Evolutionary conservation across 2,797 vertebrate species (phyloP).

Genomic region (Oryzias sinensis): DNA sequence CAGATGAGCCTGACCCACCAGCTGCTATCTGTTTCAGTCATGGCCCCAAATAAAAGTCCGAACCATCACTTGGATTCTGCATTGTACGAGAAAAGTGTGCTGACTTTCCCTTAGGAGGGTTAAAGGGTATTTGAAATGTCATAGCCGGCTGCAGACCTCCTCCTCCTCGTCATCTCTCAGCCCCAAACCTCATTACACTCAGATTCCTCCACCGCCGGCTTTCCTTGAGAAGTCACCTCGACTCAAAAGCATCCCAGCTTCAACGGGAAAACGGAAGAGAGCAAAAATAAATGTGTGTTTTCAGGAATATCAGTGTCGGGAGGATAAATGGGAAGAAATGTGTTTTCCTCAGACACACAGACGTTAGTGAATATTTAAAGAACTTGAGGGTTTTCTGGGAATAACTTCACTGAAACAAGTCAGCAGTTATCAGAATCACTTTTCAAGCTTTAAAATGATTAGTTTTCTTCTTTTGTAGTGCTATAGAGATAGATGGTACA

Average conservation of each 20-base stretch:
- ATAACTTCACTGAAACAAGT: too few species aligned
- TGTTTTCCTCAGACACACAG: too few species aligned
- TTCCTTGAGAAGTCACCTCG: neutral
- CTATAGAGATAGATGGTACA: too few species aligned
- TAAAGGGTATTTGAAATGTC: constrained; percentile 35
- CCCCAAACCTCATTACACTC: constrained; percentile 37
- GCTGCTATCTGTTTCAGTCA: constrained; percentile 47
- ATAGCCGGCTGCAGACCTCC: constrained; percentile 11
- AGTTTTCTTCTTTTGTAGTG: too few species aligned
- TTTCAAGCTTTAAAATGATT: too few species aligned
- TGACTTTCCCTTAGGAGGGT: constrained; percentile 9
- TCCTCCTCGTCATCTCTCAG: constrained; percentile 10
- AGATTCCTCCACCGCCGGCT: constrained; percentile 14
- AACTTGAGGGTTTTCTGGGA: too few species aligned
- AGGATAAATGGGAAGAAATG: too few species aligned
- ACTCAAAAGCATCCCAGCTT: neutral
- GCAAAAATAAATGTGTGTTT: too few species aligned
- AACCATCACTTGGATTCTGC: constrained; percentile 47
- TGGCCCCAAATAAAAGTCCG: constrained; percentile 58
- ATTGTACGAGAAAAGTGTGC: constrained; percentile 27
- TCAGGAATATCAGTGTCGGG: too few species aligned
- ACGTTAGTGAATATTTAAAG: too few species aligned
- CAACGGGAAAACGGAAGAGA: too few species aligned
- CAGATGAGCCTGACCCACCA: constrained; percentile 39
- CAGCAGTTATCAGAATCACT: too few species aligned